These are phyloP conservation scores for Ictidomys tridecemlineatus DNA, from an alignment of 2,113 vertebrate species.

Conservation along the genomic window DNA sequence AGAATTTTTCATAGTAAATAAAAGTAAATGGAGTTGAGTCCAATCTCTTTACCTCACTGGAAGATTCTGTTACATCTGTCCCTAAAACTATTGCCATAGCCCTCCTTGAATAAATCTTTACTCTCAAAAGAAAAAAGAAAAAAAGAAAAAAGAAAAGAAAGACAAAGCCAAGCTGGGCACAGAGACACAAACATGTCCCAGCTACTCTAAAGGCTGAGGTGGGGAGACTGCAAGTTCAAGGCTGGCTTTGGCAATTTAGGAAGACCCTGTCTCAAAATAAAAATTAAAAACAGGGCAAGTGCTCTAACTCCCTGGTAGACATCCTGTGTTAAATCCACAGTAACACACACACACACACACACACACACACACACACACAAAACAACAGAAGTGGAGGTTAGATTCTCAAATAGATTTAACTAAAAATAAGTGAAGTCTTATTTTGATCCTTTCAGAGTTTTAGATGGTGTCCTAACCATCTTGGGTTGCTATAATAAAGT, in stretches of 20 bases:
- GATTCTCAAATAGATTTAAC: background rate
- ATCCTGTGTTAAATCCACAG: background rate
- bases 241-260: too few species aligned
- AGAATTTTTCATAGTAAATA: background rate
- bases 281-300: too few species aligned
- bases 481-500: background rate
- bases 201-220: too few species aligned
- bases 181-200: too few species aligned
- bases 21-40: background rate
- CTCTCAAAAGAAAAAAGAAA: background rate
- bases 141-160: background rate
- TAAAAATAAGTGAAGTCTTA: background rate
- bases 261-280: too few species aligned
- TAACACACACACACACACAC: background rate
- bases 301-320: too few species aligned
- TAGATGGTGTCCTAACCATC: background rate
- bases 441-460: background rate
- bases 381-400: background rate
- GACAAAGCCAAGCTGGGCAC: too few species aligned
- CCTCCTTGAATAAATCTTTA: background rate
- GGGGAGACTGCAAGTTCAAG: too few species aligned
- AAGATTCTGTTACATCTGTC: background rate
- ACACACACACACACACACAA: background rate
- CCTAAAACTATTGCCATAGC: background rate
- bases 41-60: background rate